Conservation (phyloP, 1,140 invertebrate genomes). For the Microplitis demolitor region DNA sequence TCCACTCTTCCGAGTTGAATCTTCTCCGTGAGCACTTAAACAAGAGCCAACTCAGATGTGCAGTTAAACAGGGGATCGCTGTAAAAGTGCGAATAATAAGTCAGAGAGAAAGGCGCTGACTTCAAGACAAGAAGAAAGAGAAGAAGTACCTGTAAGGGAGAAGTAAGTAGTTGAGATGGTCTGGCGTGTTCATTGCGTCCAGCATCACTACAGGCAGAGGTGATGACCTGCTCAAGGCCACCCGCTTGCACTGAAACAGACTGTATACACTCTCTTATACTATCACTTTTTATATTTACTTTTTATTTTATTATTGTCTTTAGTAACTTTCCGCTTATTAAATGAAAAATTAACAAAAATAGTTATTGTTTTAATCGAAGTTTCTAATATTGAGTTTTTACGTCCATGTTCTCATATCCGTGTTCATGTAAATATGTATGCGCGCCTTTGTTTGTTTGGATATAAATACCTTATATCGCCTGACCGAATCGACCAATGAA, state of each 20-base stretch:
- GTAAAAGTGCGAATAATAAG: conserved; percentile 3
- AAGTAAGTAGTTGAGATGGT: conserved; percentile 28
- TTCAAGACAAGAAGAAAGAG: background rate
- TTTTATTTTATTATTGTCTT: too few species aligned
- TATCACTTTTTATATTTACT: too few species aligned
- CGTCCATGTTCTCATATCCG: too few species aligned
- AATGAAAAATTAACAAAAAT: too few species aligned
- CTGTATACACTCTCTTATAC: too few species aligned
- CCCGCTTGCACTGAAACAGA: conserved; percentile 11
- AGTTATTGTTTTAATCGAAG: too few species aligned
- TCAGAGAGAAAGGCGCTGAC: background rate
- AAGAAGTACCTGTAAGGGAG: background rate
- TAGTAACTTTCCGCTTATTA: too few species aligned
- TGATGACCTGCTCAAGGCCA: conserved; percentile 33
- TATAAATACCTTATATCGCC: too few species aligned
- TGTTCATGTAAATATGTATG: too few species aligned
- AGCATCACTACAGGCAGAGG: conserved; percentile 26
- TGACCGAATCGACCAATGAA: too few species aligned
- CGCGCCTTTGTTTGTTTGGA: too few species aligned
- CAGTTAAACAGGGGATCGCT: conserved; percentile 1
- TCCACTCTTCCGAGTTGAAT: conserved; percentile 7
- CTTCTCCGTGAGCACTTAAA: background rate
- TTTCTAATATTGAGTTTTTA: too few species aligned
- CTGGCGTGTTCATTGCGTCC: conserved; percentile 14
- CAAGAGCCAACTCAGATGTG: background rate